These are phyloP conservation scores for Bruchidius siliquastri DNA, from an alignment of 2,888 invertebrate genomes.

Conservation along the genomic window DNA sequence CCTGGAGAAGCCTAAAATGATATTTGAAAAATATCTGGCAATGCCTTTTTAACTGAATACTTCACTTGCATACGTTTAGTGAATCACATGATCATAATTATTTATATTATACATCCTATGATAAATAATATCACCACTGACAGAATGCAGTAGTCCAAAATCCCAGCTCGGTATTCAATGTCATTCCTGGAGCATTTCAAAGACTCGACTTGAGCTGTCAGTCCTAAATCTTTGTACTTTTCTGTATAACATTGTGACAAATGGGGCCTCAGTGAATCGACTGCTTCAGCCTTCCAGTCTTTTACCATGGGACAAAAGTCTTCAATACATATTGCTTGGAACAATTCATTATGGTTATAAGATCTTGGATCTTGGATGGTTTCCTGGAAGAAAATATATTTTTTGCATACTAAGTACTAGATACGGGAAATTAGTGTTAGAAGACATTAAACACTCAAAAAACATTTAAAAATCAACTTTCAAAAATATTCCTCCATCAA, in stretches of 20 bases:
- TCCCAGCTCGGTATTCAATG: slow-evolving; percentile 10
- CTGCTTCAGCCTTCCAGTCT: background rate
- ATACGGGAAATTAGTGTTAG: too few species aligned
- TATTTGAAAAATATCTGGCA: too few species aligned
- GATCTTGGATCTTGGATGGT: slow-evolving; percentile 20
- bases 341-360: slow-evolving; percentile 28
- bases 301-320: slow-evolving; percentile 15
- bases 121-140: background rate
- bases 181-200: slow-evolving; percentile 18
- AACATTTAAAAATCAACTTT: too few species aligned
- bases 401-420: too few species aligned
- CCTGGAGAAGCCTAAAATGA: too few species aligned
- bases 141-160: slow-evolving; percentile 10
- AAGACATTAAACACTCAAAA: too few species aligned
- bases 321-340: slow-evolving; percentile 25
- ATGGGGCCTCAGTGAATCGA: background rate
- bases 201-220: slow-evolving; percentile 13
- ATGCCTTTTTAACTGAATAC: too few species aligned
- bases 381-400: slow-evolving; percentile 16
- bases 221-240: slow-evolving; percentile 18
- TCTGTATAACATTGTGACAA: slow-evolving; percentile 17
- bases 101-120: background rate
- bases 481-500: too few species aligned
- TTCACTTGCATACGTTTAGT: too few species aligned
- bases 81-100: too few species aligned